Evolutionary conservation across 2,797 vertebrate species (phyloP).

Genomic region (Euthynnus affinis): DNA sequence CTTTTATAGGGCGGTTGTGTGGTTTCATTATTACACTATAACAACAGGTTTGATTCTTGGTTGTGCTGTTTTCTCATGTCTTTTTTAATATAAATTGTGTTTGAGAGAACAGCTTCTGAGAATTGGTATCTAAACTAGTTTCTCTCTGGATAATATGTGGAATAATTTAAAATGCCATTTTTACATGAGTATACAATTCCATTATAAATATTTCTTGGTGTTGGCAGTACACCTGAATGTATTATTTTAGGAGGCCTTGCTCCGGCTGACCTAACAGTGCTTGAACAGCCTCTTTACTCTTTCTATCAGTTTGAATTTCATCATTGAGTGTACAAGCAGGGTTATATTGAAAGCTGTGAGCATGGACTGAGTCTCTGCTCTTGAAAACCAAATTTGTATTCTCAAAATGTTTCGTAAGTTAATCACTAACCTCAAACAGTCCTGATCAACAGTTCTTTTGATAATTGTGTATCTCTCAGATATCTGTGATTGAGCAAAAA

Average conservation of each 20-base stretch:
- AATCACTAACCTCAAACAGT: constrained; percentile 58
- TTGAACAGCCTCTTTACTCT: constrained; percentile 37
- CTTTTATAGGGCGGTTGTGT: constrained; percentile 27
- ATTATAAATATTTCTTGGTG: constrained; percentile 9
- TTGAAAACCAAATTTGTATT: constrained; percentile 68
- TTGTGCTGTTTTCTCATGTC: background rate
- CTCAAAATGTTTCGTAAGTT: constrained; percentile 47
- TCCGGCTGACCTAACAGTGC: constrained; percentile 23
- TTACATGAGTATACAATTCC: background rate
- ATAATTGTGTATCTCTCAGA: constrained; percentile 35
- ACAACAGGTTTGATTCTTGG: constrained; percentile 30
- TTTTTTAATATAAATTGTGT: background rate
- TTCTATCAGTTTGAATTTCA: constrained; percentile 75
- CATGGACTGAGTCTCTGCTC: constrained; percentile 64
- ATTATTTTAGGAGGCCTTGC: constrained; percentile 35
- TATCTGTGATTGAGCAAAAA: background rate
- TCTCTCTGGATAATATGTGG: constrained; percentile 1
- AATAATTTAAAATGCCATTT: constrained; percentile 9
- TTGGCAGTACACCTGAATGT: constrained; percentile 13
- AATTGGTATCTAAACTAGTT: constrained; percentile 9
- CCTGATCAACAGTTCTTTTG: constrained; percentile 19
- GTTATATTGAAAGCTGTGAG: constrained; percentile 56
- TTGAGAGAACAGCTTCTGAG: constrained; percentile 5
- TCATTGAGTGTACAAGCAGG: constrained; percentile 48
- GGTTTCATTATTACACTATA: constrained; percentile 36